Evolutionary conservation across 2,888 invertebrate species (phyloP), one percentile per base, ranked within the genome.

Genomic region (Hermodice carunculata): DNA sequence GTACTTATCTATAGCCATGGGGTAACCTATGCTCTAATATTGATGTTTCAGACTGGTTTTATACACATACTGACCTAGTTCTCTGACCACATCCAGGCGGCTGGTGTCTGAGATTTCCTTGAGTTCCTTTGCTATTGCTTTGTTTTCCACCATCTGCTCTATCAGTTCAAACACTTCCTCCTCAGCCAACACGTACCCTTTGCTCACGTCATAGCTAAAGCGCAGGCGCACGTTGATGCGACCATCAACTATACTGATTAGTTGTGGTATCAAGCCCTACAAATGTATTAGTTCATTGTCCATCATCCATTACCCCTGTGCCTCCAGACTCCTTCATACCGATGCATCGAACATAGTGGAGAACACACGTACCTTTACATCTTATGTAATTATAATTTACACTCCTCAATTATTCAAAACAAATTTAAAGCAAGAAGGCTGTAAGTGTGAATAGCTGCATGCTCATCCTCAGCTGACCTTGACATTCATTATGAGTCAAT

Each of bases 131-230:
- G 81, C 73, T 14, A 87, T 85, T 46, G 79, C 78, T 17, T 77
- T 76, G 66, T 87, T 80, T 60, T 87, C 86, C 0, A 86, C 81
- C 75, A 88, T 79, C 71, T 89, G 89, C 0, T 89, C 89, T 0
- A 91, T 81, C 1, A 89, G 81, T 44, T 86, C 88, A 63, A 88
- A 83, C 0, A 90, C 89, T 70, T 90, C 90, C 70, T 90, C 90
- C 42, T 90, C 89, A 0, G 90, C 90, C 0, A 89, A 88, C 3
- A 90, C 89, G 66, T 89, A 90, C 2, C 90, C 90, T n/a, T 49
- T 57, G 0, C 90, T 90, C n/a, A 91, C 88, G 69, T 91, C 91
- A 74, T 90, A 91, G 1, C 90, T 90, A 67, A 89, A 88, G 2
- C 89, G 89, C 5, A 90, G 78, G 65, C 89, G 88, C 44, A 87